Percentiles rank a stretch among this genome's conserved stretches.
Evolutionary conservation across 2,113 vertebrate species (phyloP).

Genomic region (Rhea americana): DNA sequence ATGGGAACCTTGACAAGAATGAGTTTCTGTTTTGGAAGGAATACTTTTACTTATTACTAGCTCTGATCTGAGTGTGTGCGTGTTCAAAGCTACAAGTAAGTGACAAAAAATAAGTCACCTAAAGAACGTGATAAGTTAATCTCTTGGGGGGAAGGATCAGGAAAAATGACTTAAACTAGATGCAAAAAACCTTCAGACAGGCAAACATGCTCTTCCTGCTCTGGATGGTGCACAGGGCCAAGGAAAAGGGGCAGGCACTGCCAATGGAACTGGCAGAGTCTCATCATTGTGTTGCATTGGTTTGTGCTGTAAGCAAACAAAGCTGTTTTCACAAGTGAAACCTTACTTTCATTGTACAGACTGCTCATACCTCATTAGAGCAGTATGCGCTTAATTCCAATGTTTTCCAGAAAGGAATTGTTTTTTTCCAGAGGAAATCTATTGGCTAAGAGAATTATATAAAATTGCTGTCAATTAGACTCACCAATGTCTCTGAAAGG

Average conservation of each 20-base stretch:
- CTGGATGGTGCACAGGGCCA: not conserved
- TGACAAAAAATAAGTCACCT: slow-evolving; percentile 11
- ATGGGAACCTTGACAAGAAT: slow-evolving; percentile 77
- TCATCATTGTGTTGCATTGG: not conserved
- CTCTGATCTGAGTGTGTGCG: not conserved
- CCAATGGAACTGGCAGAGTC: not conserved
- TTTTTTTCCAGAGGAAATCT: not conserved
- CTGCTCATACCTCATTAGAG: not conserved
- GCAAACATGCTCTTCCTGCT: not conserved
- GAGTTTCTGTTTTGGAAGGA: slow-evolving; percentile 70
- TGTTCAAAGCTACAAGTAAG: slow-evolving; percentile 24
- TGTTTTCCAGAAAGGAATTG: not conserved
- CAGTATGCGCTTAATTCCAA: not conserved
- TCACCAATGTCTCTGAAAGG: not conserved
- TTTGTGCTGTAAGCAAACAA: not conserved
- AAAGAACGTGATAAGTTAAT: not conserved
- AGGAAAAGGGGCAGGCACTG: not conserved
- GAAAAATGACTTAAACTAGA: not conserved
- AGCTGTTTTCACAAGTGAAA: not conserved
- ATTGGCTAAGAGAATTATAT: not conserved
- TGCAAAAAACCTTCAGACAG: not conserved
- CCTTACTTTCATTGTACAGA: not conserved
- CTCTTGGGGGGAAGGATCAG: not conserved
- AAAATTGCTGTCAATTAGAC: not conserved
- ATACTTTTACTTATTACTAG: slow-evolving; percentile 38